Evolutionary conservation across 2,888 invertebrate species (phyloP).

Genomic region (Atrina japonica): DNA sequence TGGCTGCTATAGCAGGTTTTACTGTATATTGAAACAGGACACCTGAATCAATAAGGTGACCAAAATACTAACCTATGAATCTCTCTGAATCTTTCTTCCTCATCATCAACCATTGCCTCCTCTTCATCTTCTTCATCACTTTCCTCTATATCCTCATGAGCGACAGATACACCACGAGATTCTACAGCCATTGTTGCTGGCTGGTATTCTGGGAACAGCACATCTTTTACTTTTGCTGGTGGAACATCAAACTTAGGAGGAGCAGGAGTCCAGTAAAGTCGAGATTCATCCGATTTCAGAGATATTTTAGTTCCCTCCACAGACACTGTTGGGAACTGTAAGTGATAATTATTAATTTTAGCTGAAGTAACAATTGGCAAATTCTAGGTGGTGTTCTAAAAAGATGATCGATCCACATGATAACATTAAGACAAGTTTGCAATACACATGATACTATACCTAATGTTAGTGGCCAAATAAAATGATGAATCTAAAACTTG

Average conservation of each 20-base stretch:
- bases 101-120: constrained; percentile 51
- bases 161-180: constrained; percentile 45
- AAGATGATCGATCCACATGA: no score
- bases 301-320: constrained; percentile 65
- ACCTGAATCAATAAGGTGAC: no score
- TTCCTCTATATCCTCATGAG: constrained; percentile 56
- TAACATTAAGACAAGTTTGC: no score
- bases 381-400: no score
- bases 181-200: constrained; percentile 48
- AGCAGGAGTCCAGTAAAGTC: constrained; percentile 79
- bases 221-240: constrained; percentile 72
- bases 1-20: no score
- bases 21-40: no score
- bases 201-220: constrained; percentile 74
- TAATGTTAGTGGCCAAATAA: no score
- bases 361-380: no score
- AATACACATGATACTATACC: no score
- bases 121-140: constrained; percentile 58
- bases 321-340: constrained; percentile 27
- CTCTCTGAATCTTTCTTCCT: constrained; percentile 54
- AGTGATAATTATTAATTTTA: no score
- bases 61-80: constrained; percentile 32
- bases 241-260: constrained; percentile 78
- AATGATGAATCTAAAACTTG: no score
- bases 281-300: constrained; percentile 70